Percentiles rank a stretch among this genome's conserved stretches.
Conservation (phyloP, 2,797 vertebrate species). For the Pitangus sulphuratus region DNA sequence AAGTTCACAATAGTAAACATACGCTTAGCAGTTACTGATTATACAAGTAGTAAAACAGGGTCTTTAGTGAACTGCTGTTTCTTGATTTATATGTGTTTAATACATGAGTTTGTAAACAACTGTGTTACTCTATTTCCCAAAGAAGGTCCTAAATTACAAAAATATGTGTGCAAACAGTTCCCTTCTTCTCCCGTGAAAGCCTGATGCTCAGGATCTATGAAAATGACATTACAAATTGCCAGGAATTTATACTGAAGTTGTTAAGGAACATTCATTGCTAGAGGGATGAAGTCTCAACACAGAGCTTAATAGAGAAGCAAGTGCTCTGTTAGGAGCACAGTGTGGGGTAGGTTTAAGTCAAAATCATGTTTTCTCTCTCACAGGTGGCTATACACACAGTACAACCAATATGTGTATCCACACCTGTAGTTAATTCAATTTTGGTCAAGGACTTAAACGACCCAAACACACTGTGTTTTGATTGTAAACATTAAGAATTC, state of each 20-base stretch:
- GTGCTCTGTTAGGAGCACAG: background rate
- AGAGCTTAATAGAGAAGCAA: background rate
- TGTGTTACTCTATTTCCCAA: background rate
- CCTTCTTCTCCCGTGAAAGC: background rate
- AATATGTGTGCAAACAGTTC: background rate
- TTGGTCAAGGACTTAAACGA: background rate
- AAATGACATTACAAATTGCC: background rate
- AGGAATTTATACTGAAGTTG: background rate
- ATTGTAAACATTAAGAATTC: background rate
- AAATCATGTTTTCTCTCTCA: background rate
- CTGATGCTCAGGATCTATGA: background rate
- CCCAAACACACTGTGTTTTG: background rate
- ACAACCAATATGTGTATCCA: background rate
- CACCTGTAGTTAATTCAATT: background rate
- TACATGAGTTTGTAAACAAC: accelerated
- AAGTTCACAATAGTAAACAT: background rate
- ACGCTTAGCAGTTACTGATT: background rate
- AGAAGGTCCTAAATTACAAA: background rate
- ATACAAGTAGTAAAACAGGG: background rate
- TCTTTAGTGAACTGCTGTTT: background rate
- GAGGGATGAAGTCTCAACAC: accelerated
- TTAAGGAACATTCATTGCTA: background rate
- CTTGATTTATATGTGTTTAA: background rate
- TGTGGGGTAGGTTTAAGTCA: background rate
- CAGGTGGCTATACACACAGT: background rate